Evolutionary conservation across 2,797 vertebrate species (phyloP).

Genomic region (Labeo calbasu): DNA sequence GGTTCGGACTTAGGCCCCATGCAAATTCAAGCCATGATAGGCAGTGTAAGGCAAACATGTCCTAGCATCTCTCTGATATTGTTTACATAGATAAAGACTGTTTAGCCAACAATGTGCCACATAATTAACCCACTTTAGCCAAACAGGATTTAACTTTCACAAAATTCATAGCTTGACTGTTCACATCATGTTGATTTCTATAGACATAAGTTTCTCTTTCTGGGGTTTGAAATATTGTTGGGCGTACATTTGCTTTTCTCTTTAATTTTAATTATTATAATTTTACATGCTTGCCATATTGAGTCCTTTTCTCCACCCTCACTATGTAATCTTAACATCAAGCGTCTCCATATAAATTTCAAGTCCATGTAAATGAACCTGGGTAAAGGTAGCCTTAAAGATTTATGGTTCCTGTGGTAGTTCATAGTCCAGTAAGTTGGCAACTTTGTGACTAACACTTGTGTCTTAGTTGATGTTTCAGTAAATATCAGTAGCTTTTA

Average conservation of each 20-base stretch:
- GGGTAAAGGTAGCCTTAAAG: conserved; percentile 1
- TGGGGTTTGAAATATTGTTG: conserved; percentile 68
- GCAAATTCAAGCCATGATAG: conserved; percentile 5
- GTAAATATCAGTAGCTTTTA: background rate
- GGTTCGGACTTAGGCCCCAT: background rate
- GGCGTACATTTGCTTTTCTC: conserved; percentile 45
- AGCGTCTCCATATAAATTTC: conserved; percentile 13
- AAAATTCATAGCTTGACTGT: conserved; percentile 75
- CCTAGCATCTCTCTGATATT: conserved; percentile 19
- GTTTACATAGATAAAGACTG: conserved; percentile 32
- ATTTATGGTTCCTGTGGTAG: conserved; percentile 21
- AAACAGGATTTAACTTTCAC: conserved; percentile 83
- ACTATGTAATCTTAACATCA: conserved; percentile 57
- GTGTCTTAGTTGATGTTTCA: background rate
- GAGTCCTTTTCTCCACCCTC: conserved; percentile 53
- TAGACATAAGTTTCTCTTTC: conserved; percentile 67
- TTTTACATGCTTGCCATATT: conserved; percentile 68
- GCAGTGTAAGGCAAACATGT: conserved; percentile 22
- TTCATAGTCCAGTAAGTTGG: conserved; percentile 26
- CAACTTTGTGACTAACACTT: background rate
- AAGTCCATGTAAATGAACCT: background rate
- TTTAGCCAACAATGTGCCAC: conserved; percentile 36
- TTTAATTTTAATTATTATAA: conserved; percentile 57
- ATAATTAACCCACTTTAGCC: conserved; percentile 54
- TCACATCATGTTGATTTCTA: conserved; percentile 78